Evolutionary conservation across 2,888 invertebrate genomes (phyloP).

Genomic region (Cosmia pyralina): DNA sequence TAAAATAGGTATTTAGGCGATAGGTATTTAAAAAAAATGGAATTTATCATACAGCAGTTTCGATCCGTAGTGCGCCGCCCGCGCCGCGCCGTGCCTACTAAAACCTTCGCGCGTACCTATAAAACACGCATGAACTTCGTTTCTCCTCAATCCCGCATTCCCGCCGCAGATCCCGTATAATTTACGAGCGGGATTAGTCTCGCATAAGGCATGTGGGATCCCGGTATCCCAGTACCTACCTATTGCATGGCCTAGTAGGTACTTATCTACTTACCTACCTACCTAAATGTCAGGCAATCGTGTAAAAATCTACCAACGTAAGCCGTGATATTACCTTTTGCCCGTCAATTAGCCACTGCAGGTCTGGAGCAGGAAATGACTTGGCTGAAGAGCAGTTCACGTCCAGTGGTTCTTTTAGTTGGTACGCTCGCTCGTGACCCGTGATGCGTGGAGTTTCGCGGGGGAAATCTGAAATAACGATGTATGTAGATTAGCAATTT

Average conservation of each 20-base stretch:
- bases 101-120: too few species aligned
- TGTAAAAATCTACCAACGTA: background rate
- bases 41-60: too few species aligned
- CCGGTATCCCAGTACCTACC: too few species aligned
- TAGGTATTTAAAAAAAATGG: too few species aligned
- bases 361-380: constrained; percentile 84
- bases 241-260: background rate
- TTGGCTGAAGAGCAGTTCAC: constrained; percentile 86
- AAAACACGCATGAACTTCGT: background rate
- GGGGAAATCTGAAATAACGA: constrained; percentile 80
- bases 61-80: too few species aligned
- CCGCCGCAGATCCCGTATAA: too few species aligned
- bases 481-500: background rate
- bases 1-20: too few species aligned
- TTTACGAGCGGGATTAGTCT: background rate
- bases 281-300: background rate
- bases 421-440: constrained; percentile 81
- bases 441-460: constrained; percentile 84
- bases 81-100: too few species aligned
- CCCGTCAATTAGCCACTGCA: constrained; percentile 86
- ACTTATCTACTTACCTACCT: background rate
- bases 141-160: too few species aligned
- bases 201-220: background rate
- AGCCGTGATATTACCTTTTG: constrained; percentile 73
- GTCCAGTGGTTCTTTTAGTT: constrained; percentile 77